Percentiles rank a stretch among this genome's conserved stretches.
Conservation (phyloP, 2,888 invertebrate genomes). For the Sinodicranocentrus sp. region DNA sequence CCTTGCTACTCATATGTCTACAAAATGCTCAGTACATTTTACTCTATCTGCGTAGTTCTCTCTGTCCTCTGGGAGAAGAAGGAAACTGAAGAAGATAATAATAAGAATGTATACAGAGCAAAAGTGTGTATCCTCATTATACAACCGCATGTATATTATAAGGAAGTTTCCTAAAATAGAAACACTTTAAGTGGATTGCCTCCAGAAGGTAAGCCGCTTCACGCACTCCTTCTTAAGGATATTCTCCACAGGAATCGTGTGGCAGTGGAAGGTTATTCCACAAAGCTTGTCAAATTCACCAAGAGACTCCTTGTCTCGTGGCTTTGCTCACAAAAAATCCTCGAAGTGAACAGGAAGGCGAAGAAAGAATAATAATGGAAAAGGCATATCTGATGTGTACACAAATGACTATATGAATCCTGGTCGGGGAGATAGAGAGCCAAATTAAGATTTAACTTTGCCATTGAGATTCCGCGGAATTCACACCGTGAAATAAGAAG, state of each 20-base stretch:
- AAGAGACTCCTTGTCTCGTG: no score
- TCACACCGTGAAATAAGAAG: constrained; percentile 65
- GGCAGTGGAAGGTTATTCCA: no score
- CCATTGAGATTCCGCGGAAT: constrained; percentile 63
- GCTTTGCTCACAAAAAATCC: no score
- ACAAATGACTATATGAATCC: no score
- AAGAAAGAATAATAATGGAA: constrained; percentile 54
- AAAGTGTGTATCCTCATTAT: constrained; percentile 1
- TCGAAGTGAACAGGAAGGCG: no score
- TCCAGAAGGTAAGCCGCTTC: no score
- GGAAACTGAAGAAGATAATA: not conserved
- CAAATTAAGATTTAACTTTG: constrained; percentile 65
- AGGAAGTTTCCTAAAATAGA: constrained; percentile 51
- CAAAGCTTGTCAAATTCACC: no score
- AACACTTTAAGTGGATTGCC: constrained; percentile 48
- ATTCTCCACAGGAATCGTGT: no score
- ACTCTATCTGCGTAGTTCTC: not conserved
- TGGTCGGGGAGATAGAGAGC: not conserved
- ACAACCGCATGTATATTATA: not conserved
- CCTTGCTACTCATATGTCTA: not conserved
- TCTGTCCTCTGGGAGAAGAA: not conserved
- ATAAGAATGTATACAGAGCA: not conserved
- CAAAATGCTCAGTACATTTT: not conserved
- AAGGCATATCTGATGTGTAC: no score
- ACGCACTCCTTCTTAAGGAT: no score